Evolutionary conservation across 2,888 invertebrate genomes (phyloP), one percentile per base, ranked within the genome.

Genomic region (Craniophora ligustri): DNA sequence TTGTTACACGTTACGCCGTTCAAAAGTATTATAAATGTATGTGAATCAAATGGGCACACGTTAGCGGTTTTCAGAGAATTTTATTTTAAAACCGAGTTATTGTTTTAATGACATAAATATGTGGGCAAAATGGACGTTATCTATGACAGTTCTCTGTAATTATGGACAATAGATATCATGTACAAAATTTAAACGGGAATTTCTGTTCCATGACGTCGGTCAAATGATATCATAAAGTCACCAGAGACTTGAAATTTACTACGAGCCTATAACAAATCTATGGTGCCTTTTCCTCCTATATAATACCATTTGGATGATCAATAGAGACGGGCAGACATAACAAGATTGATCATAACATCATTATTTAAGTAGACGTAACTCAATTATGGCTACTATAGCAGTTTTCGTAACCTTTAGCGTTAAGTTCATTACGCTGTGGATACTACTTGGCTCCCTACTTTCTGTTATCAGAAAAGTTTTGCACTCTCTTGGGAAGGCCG

Each of bases 381-480:
- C 75, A 84, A 86, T 87, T 85, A 84, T 73, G 70, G 64, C 63
- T 55, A 73, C 64, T 56, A 56, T 35, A 71, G 73, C 57, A 75
- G 72, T 68, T 74, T 65, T 72, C 60, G 49, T 67, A 78, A 80
- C 79, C 78, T 82, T 85, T 72, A 79, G 67, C 76, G 75, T 74
- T 76, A 78, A 83, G 72, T 82, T 82, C 79, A 79, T 82, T 82
- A 75, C 73, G 73, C 57, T 65, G 77, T 61, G 58, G 78, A 78
- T 80, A 78, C 76, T 76, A 71, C 75, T 76, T 76, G 68, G 73
- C 76, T 71, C 67, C 74, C 71, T 75, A 81, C 79, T 80, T 77
- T 70, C 72, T 71, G 68, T 77, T 85, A 84, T 81, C 77, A 81
- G 76, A 79, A 83, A 86, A 84, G 69, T 86, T 82, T 80, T 61